Percentiles rank a stretch among this genome's conserved stretches.
Evolutionary conservation across 2,797 vertebrate species (phyloP).

Genomic region (Pseudochromis fuscus): DNA sequence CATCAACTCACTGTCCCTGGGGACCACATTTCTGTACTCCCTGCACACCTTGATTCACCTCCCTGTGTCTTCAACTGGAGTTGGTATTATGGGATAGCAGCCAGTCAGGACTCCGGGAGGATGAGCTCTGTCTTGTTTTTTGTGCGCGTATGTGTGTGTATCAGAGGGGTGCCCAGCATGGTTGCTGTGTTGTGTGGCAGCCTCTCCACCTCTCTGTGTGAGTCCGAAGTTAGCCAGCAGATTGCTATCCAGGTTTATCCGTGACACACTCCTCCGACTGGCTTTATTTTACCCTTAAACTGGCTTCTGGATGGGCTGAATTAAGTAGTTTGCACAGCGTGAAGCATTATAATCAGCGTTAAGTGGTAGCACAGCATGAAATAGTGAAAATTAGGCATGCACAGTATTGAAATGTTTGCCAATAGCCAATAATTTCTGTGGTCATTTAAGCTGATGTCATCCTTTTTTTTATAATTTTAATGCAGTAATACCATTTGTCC

Average conservation of each 20-base stretch:
- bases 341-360: conserved; percentile 37
- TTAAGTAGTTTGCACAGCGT: conserved; percentile 21
- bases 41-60: conserved; percentile 10
- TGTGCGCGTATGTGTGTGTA: conserved; percentile 4
- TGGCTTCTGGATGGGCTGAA: conserved; percentile 15
- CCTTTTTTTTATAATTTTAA: neutral
- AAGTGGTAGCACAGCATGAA: conserved; percentile 32
- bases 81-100: conserved; percentile 42
- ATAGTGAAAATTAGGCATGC: conserved; percentile 30
- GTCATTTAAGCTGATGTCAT: conserved; percentile 9
- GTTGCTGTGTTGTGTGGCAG: conserved; percentile 13
- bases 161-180: conserved; percentile 20
- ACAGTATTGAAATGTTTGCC: conserved; percentile 21
- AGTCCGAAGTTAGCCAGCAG: conserved; percentile 8
- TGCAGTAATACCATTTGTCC: too few relatives aligned
- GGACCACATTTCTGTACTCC: conserved; percentile 25
- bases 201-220: conserved; percentile 29
- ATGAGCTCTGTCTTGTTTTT: conserved; percentile 13
- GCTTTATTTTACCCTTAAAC: conserved; percentile 29
- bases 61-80: conserved; percentile 9
- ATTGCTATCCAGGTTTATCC: conserved; percentile 15
- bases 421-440: conserved; percentile 14
- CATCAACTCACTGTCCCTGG: conserved; percentile 48
- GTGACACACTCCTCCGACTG: neutral
- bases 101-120: conserved; percentile 7